Evolutionary conservation across 53 echinoderm and acorn worm species (phyloP).

Genomic region (Henricia sp.): DNA sequence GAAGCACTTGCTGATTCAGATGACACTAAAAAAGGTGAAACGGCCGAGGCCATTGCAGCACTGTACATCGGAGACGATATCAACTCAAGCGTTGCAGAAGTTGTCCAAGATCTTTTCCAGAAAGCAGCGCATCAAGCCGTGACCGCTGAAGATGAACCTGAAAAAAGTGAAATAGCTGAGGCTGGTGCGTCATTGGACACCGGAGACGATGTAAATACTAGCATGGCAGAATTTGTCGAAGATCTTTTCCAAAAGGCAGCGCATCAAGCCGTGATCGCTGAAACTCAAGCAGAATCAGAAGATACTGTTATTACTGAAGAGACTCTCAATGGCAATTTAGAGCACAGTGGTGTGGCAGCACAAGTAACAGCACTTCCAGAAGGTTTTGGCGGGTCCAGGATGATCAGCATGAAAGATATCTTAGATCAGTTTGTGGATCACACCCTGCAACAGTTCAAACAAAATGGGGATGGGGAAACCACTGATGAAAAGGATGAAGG

Average conservation of each 20-base stretch:
- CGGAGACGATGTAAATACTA: no score
- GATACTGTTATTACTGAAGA: background rate
- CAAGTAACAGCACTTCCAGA: background rate
- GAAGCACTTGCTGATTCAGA: background rate
- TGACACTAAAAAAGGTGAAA: background rate
- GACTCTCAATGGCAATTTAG: background rate
- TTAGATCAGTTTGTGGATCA: constrained; percentile 54
- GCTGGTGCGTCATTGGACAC: background rate
- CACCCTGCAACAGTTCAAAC: constrained; percentile 39
- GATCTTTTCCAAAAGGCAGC: no score
- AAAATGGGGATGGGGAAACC: constrained; percentile 26
- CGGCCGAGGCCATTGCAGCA: background rate
- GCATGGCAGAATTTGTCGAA: no score
- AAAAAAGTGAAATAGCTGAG: background rate
- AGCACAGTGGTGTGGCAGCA: background rate
- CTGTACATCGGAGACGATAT: background rate
- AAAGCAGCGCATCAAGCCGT: constrained; percentile 50
- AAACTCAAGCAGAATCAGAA: background rate
- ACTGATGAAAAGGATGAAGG: background rate
- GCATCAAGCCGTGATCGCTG: no score
- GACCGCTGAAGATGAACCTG: background rate
- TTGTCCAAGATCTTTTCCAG: constrained; percentile 46
- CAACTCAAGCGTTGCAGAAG: constrained; percentile 12
- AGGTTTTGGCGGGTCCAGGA: background rate
- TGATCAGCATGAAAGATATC: constrained; percentile 54